Conservation (phyloP, 2,797 vertebrate species). For the Xenops minutus region DNA sequence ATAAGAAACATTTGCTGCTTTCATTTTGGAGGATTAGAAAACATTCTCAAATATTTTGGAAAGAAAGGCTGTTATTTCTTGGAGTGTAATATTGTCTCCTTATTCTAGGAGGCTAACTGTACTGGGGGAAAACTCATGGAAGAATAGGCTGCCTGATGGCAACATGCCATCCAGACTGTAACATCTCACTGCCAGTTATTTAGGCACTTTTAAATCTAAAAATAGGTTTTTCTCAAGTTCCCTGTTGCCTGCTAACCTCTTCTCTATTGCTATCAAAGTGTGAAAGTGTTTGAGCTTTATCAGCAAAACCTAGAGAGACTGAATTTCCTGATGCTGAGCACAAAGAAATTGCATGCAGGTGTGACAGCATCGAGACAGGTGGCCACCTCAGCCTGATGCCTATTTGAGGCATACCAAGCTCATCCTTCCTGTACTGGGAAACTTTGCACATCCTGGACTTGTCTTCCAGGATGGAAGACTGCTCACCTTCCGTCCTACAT, state of each 20-base stretch:
- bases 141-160: background rate
- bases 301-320: background rate
- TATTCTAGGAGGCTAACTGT: background rate
- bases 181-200: background rate
- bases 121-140: background rate
- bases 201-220: background rate
- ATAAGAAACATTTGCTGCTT: slow-evolving; percentile 36
- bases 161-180: background rate
- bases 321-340: background rate
- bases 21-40: slow-evolving; percentile 33
- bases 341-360: background rate
- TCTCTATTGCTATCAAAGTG: background rate
- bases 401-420: rapidly evolving
- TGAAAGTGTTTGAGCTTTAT: background rate
- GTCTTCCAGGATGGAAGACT: background rate
- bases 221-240: background rate
- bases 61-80: slow-evolving; percentile 11
- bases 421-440: background rate
- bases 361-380: background rate
- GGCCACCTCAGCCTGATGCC: background rate
- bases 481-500: background rate
- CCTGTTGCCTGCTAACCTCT: background rate
- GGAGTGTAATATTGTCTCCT: background rate
- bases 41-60: slow-evolving; percentile 40
- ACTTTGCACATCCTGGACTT: background rate